These are phyloP conservation scores for Chironomus tepperi DNA, from an alignment of 1,140 invertebrate species.

Conservation along the genomic window DNA sequence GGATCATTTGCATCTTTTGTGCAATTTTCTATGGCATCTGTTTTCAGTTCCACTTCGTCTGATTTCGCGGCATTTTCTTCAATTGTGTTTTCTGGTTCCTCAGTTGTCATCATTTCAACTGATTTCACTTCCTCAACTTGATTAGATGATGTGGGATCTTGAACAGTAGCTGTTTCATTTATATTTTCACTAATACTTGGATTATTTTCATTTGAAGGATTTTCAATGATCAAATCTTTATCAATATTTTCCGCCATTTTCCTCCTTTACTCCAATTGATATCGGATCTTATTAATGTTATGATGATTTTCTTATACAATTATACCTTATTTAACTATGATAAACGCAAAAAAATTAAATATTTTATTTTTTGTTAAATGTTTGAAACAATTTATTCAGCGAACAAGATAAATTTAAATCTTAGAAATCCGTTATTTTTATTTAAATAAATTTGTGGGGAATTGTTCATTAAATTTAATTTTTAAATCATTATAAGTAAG, in stretches of 20 bases:
- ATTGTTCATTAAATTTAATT: conserved; percentile 15
- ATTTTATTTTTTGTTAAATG: neutral
- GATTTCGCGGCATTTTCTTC: neutral
- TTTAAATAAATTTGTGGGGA: neutral
- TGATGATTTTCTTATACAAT: no score
- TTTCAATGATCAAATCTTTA: no score
- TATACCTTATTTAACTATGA: no score
- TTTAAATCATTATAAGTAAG: neutral
- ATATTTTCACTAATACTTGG: no score
- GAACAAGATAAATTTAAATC: neutral
- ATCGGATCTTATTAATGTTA: no score
- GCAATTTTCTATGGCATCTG: neutral
- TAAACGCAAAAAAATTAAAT: neutral
- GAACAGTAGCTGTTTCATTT: no score
- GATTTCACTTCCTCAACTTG: neutral
- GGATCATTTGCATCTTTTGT: neutral
- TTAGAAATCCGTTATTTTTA: neutral
- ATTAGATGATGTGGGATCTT: no score
- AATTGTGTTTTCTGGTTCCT: neutral
- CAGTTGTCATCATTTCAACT: neutral
- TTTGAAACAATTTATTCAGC: neutral
- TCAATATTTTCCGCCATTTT: no score
- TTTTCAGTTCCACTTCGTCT: neutral
- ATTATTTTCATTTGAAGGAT: no score
- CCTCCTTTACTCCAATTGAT: no score